These are phyloP conservation scores for Euglossa dilemma DNA, from an alignment of 1,140 invertebrate genomes.

Conservation along the genomic window DNA sequence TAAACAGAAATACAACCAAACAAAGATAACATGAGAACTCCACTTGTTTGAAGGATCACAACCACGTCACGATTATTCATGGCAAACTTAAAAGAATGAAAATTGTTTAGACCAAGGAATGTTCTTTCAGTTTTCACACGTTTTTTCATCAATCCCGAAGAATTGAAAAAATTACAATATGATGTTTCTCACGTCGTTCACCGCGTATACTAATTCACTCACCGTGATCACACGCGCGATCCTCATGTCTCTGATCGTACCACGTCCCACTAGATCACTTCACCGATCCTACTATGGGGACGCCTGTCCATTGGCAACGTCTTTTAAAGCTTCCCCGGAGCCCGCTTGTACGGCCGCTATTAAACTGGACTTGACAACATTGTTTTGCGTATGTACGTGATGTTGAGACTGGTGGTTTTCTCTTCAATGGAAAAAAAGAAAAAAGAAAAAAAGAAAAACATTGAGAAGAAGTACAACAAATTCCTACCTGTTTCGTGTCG, in stretches of 20 bases:
- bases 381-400: slow-evolving; percentile 1
- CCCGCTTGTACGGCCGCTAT: not conserved
- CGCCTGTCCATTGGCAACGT: slow-evolving; percentile 48
- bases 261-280: slow-evolving; percentile 54
- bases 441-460: not conserved
- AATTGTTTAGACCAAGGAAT: not conserved
- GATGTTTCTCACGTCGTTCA: not conserved
- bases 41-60: not conserved
- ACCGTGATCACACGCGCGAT: slow-evolving; percentile 64
- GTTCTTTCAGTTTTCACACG: not conserved
- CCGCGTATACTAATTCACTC: slow-evolving; percentile 36
- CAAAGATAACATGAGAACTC: no score
- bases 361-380: slow-evolving; percentile 49
- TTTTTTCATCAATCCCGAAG: not conserved
- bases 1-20: no score
- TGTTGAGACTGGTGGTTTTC: not conserved
- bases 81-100: no score
- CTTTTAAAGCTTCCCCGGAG: slow-evolving; percentile 62
- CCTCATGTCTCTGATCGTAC: slow-evolving; percentile 61
- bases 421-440: not conserved
- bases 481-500: not conserved
- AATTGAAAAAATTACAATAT: not conserved
- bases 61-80: not conserved
- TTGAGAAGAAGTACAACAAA: not conserved
- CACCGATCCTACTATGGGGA: slow-evolving; percentile 38